Evolutionary conservation across 2,113 vertebrate genomes (phyloP).

Genomic region (Naja naja): DNA sequence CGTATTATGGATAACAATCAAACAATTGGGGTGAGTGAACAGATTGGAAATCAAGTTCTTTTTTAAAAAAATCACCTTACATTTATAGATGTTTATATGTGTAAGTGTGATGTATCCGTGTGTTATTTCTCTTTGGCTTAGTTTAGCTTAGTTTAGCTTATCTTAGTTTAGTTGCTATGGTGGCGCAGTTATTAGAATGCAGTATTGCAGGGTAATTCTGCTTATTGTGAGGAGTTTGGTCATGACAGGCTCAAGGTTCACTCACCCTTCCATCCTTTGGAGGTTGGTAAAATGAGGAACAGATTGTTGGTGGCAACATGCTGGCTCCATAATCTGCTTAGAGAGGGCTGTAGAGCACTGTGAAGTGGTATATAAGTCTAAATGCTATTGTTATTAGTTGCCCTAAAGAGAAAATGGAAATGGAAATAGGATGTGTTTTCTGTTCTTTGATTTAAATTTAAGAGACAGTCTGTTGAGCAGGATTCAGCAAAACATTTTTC

Average conservation of each 20-base stretch:
- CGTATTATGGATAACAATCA: constrained; percentile 60
- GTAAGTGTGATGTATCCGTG: background rate
- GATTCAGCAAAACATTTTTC: background rate
- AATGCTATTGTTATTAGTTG: background rate
- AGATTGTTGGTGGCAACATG: background rate
- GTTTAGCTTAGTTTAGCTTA: too few species aligned
- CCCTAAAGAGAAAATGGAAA: background rate
- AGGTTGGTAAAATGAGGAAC: background rate
- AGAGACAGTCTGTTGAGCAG: background rate
- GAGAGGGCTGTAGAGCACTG: background rate
- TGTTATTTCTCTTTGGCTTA: background rate
- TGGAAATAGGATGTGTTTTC: background rate
- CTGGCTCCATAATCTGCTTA: background rate
- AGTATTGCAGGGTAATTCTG: background rate
- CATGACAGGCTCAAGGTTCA: background rate
- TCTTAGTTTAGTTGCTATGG: background rate
- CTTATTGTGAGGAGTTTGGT: background rate
- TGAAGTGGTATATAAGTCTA: background rate
- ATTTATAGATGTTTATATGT: constrained; percentile 14
- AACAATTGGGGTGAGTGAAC: constrained; percentile 39
- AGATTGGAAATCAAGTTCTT: constrained; percentile 17
- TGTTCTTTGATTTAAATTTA: background rate
- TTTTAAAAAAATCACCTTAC: constrained; percentile 42
- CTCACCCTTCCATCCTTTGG: background rate
- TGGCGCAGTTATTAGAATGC: too few species aligned